phyloP scores from a whole-genome alignment of 2,797 vertebrate species.

The Micrastur ruficollis region DNA sequence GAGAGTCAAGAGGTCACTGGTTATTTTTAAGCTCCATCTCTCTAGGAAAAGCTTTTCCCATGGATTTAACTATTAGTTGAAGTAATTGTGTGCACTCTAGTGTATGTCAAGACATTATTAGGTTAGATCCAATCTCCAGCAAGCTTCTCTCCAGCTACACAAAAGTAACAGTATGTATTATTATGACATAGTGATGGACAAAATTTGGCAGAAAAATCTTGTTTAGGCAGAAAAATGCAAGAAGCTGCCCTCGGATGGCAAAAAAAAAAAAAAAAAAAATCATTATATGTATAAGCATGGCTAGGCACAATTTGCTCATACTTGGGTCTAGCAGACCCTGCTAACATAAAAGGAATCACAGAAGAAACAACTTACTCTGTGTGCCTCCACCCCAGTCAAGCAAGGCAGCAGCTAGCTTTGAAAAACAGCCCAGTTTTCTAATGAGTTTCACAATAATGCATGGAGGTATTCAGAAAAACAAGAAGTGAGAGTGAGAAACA shows the following conservation, averaged over 20 bases:
- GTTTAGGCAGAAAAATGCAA: not conserved
- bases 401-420: not conserved
- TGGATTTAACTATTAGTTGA: slow-evolving; percentile 51
- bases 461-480: slow-evolving; percentile 11
- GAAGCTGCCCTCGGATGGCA: not conserved
- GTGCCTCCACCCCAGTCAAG: not conserved
- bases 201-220: not conserved
- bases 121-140: not conserved
- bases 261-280: not conserved
- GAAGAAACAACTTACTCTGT: not conserved
- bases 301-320: not conserved
- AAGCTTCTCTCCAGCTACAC: not conserved
- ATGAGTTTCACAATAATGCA: not conserved
- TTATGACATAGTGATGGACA: not conserved
- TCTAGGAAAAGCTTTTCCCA: slow-evolving; percentile 41
- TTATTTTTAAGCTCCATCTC: slow-evolving; percentile 53
- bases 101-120: not conserved
- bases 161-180: not conserved
- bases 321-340: not conserved
- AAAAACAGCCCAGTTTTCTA: not conserved
- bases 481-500: slow-evolving; percentile 16
- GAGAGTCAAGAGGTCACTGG: slow-evolving; percentile 59
- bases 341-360: not conserved
- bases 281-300: not conserved
- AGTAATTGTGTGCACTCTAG: slow-evolving; percentile 36